Conservation (phyloP, 2,797 vertebrate genomes). For the Argya squamiceps region DNA sequence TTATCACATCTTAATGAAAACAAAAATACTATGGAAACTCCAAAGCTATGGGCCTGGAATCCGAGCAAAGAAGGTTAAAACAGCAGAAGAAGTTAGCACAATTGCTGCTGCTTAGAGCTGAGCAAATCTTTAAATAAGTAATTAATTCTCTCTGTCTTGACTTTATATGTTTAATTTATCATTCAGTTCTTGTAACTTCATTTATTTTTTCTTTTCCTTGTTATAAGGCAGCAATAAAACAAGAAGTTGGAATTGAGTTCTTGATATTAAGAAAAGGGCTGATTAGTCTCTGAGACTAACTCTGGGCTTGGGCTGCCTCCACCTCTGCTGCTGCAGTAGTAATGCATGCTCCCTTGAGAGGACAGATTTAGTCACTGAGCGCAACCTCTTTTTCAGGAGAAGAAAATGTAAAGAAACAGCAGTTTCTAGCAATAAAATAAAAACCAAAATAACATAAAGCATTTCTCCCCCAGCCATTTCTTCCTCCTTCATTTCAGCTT, state of each 20-base stretch:
- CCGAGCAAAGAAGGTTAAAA: background rate
- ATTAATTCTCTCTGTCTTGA: background rate
- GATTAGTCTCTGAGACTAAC: background rate
- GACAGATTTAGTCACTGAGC: slow-evolving; percentile 47
- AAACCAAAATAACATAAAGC: background rate
- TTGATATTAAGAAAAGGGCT: background rate
- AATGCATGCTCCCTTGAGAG: slow-evolving; percentile 28
- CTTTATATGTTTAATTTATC: slow-evolving; percentile 14
- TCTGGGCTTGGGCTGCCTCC: background rate
- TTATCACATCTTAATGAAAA: background rate
- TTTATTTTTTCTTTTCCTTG: background rate
- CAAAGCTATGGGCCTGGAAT: background rate
- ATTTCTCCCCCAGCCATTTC: background rate
- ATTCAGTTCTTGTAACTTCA: background rate
- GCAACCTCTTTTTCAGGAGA: slow-evolving; percentile 18
- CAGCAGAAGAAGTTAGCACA: background rate
- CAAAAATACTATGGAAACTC: background rate
- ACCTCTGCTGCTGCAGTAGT: slow-evolving; percentile 28
- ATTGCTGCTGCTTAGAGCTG: background rate
- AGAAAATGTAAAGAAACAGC: slow-evolving; percentile 63
- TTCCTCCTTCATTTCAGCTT: background rate
- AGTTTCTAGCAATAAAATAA: slow-evolving; percentile 53
- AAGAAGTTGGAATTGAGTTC: background rate
- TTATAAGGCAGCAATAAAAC: background rate
- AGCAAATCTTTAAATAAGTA: slow-evolving; percentile 26